These are phyloP conservation scores for Chaetogeoica ovagalla DNA, from an alignment of 2,888 invertebrate genomes.

Conservation along the genomic window DNA sequence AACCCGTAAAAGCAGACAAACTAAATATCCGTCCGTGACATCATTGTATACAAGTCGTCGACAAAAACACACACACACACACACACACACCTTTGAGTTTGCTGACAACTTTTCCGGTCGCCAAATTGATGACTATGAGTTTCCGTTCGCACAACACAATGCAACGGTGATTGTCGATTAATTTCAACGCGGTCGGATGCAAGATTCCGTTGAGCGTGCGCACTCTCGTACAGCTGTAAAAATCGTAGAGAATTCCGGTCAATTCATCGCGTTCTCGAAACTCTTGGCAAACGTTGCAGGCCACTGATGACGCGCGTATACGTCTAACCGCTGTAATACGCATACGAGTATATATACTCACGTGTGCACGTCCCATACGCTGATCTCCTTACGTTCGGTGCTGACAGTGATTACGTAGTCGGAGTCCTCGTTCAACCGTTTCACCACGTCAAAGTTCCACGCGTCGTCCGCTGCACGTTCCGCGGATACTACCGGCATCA, in stretches of 20 bases:
- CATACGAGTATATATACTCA: no score
- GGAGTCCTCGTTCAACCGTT: slow-evolving; percentile 68
- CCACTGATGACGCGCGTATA: no score
- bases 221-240: slow-evolving; percentile 67
- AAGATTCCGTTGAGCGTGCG: slow-evolving; percentile 73
- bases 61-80: no score
- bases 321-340: no score
- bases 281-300: background rate
- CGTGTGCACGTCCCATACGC: slow-evolving; percentile 77
- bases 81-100: slow-evolving; percentile 60
- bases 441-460: slow-evolving; percentile 65
- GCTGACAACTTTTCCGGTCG: slow-evolving; percentile 67
- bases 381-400: slow-evolving; percentile 74
- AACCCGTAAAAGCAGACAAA: slow-evolving; percentile 60
- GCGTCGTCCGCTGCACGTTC: background rate
- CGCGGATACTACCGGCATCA: slow-evolving; percentile 21
- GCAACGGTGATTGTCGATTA: slow-evolving; percentile 75
- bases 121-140: slow-evolving; percentile 76
- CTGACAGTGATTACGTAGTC: slow-evolving; percentile 76
- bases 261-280: background rate
- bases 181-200: slow-evolving; percentile 76
- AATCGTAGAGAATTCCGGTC: background rate
- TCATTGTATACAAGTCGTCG: background rate
- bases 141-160: slow-evolving; percentile 82
- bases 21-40: background rate